A percentile compares a stretch with the other conserved stretches of the same genome.
Conservation (phyloP, 1,140 invertebrate species). For the Drosophila willistoni region DNA sequence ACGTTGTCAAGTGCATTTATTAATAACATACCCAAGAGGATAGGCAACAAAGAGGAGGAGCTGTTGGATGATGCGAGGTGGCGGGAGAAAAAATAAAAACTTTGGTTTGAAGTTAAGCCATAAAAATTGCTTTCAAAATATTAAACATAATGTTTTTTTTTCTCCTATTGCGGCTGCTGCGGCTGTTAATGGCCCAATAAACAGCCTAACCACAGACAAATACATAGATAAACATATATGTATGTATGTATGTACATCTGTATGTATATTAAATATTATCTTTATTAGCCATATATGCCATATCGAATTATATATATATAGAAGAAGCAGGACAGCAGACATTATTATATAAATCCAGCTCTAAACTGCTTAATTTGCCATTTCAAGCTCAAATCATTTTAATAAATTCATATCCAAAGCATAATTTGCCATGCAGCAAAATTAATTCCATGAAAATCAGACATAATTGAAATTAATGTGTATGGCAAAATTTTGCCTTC, state of each 20-base stretch:
- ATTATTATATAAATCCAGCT: conserved; percentile 8
- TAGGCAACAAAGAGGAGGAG: background rate
- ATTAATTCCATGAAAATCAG: conserved; percentile 14
- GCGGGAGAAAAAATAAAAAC: background rate
- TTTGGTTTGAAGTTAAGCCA: background rate
- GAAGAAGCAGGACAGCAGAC: background rate
- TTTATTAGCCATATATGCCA: background rate
- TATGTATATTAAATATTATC: background rate
- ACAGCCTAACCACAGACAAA: background rate
- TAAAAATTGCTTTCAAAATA: background rate
- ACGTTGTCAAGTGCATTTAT: conserved; percentile 77
- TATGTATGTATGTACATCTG: background rate
- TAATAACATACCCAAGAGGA: conserved; percentile 48
- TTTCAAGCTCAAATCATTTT: conserved; percentile 8
- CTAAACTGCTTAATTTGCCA: conserved; percentile 12
- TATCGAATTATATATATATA: background rate
- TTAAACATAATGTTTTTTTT: background rate
- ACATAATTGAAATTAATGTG: conserved; percentile 12
- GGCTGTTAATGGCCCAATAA: conserved; percentile 1
- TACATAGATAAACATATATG: background rate
- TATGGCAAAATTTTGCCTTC: background rate
- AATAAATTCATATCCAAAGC: background rate
- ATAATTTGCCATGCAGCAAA: conserved; percentile 13
- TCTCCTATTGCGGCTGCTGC: background rate
- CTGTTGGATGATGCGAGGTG: background rate